Evolutionary conservation across 2,113 vertebrate genomes (phyloP).

Genomic region (Murina feae): DNA sequence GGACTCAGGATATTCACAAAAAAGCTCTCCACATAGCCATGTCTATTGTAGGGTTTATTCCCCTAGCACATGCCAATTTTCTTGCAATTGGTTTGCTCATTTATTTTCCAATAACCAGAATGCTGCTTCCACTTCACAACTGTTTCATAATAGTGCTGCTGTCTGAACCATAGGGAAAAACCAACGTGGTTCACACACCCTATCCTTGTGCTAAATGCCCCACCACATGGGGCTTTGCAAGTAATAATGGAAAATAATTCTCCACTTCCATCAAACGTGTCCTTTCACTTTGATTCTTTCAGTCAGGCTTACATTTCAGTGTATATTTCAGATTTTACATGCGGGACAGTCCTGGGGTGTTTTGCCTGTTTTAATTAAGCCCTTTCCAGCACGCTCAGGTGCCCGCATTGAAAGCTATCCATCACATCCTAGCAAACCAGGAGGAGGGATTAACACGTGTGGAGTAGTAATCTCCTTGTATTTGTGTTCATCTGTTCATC

Average conservation of each 20-base stretch:
- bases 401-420: slow-evolving; percentile 62
- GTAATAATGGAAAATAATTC: slow-evolving; percentile 23
- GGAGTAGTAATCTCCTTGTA: slow-evolving; percentile 65
- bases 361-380: slow-evolving; percentile 68
- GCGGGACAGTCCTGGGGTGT: not conserved
- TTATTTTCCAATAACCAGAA: slow-evolving; percentile 65
- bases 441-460: slow-evolving; percentile 61
- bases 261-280: not conserved
- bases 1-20: slow-evolving; percentile 15
- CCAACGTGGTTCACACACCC: not conserved
- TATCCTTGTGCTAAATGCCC: not conserved
- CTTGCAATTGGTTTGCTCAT: slow-evolving; percentile 56
- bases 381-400: slow-evolving; percentile 56
- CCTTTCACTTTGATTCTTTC: not conserved
- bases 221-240: not conserved
- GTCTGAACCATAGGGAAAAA: slow-evolving; percentile 9
- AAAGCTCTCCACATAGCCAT: slow-evolving; percentile 23
- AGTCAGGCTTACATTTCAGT: not conserved
- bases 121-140: slow-evolving; percentile 31
- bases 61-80: slow-evolving; percentile 41
- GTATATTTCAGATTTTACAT: not conserved
- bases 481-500: slow-evolving; percentile 74
- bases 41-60: slow-evolving; percentile 46
- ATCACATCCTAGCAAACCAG: slow-evolving; percentile 65
- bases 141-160: slow-evolving; percentile 50